Evolutionary conservation across 2,797 vertebrate species (phyloP).

Genomic region (Semaprochilodus insignis): DNA sequence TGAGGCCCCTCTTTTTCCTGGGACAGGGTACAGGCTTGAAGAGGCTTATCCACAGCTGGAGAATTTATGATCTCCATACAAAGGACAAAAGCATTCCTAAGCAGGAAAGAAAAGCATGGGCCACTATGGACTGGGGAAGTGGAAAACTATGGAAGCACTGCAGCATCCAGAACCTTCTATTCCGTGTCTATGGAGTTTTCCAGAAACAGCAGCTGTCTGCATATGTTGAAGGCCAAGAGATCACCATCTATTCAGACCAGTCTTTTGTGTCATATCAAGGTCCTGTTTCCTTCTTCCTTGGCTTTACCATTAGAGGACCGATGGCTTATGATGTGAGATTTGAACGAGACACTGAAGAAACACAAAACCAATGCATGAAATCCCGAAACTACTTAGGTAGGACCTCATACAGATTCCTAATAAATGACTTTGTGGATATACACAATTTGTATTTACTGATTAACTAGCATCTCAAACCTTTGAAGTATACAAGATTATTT

Average conservation of each 20-base stretch:
- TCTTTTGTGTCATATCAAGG: slow-evolving; percentile 5
- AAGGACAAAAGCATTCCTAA: background rate
- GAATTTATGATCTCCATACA: background rate
- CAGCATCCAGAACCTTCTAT: slow-evolving; percentile 1
- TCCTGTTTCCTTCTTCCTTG: slow-evolving; percentile 22
- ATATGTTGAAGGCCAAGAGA: background rate
- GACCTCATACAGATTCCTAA: no score
- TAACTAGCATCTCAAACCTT: no score
- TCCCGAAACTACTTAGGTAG: background rate
- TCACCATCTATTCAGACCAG: slow-evolving; percentile 9
- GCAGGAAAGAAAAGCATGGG: background rate
- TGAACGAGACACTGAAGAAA: background rate
- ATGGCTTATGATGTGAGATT: slow-evolving; percentile 23
- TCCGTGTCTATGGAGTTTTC: slow-evolving; percentile 9
- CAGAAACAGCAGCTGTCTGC: slow-evolving; percentile 19
- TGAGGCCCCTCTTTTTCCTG: slow-evolving; percentile 34
- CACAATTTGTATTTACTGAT: no score
- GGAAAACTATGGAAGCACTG: background rate
- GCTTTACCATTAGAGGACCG: slow-evolving; percentile 32
- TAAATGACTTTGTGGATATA: no score
- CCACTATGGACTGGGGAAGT: background rate
- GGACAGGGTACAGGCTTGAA: slow-evolving; percentile 11
- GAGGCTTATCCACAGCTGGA: slow-evolving; percentile 33
- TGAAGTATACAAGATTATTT: no score
- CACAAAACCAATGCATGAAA: background rate